Percentiles rank a stretch among this genome's conserved stretches.
These are phyloP conservation scores for Carettochelys insculpta DNA, from an alignment of 2,113 vertebrate species.

Conservation along the genomic window DNA sequence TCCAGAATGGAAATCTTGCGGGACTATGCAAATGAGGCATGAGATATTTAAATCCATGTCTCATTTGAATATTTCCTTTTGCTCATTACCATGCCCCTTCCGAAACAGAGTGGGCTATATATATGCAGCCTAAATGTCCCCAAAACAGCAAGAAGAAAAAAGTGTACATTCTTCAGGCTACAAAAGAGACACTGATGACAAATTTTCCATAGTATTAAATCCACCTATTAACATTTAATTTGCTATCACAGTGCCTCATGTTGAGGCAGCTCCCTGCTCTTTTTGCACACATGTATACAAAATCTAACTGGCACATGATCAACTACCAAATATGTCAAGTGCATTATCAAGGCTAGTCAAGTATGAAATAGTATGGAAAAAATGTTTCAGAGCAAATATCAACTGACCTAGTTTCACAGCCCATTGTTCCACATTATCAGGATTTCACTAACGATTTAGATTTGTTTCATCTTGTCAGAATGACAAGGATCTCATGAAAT, in stretches of 20 bases:
- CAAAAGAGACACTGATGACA: neutral
- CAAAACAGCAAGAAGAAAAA: neutral
- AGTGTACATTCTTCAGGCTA: neutral
- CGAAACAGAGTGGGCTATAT: no score
- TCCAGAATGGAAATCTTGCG: no score
- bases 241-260: neutral
- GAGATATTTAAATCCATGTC: no score
- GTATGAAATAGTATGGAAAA: constrained; percentile 53
- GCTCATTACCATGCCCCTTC: no score
- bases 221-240: neutral
- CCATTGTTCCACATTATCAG: constrained; percentile 63
- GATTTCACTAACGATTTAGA: constrained; percentile 63
- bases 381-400: constrained; percentile 57
- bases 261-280: neutral
- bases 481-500: constrained; percentile 66
- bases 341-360: constrained; percentile 51
- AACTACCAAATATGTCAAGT: constrained; percentile 61
- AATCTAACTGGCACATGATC: constrained; percentile 57
- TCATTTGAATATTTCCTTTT: no score
- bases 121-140: no score
- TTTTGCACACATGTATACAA: neutral
- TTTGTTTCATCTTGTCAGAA: constrained; percentile 74
- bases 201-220: neutral
- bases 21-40: no score
- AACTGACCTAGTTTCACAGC: constrained; percentile 73